phyloP scores from a whole-genome alignment of 2,797 vertebrate species.

The Brotula barbata region DNA sequence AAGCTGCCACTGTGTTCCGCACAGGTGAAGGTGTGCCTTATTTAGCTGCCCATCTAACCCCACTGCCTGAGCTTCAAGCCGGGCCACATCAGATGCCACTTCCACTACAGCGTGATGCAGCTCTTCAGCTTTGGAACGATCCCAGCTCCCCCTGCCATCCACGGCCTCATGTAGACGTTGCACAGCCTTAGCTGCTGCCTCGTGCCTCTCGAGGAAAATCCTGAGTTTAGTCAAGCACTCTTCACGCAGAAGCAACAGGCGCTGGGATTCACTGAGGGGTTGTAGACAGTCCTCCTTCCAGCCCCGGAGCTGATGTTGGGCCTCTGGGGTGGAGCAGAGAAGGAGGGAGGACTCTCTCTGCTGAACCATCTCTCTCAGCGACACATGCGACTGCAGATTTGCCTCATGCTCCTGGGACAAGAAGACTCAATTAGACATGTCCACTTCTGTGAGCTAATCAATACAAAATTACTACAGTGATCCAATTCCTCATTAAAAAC shows the following conservation, averaged over 20 bases:
- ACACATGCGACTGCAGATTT: conserved; percentile 76
- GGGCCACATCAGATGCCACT: conserved; percentile 79
- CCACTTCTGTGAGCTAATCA: conserved; percentile 22
- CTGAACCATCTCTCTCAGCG: conserved; percentile 76
- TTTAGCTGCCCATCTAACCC: conserved; percentile 85
- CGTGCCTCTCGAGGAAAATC: conserved; percentile 79
- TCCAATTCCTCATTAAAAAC: conserved; percentile 19
- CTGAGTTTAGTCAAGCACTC: conserved; percentile 79
- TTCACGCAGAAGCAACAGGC: conserved; percentile 80
- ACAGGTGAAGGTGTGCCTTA: conserved; percentile 90
- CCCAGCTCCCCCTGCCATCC: conserved; percentile 85
- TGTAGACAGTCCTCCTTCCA: conserved; percentile 88
- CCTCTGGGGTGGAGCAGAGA: conserved; percentile 77
- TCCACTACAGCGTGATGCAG: conserved; percentile 79
- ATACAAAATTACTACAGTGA: conserved; percentile 19
- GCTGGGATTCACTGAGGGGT: conserved; percentile 84
- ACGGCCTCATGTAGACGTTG: conserved; percentile 79
- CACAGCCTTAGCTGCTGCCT: conserved; percentile 63
- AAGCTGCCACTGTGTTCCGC: conserved; percentile 66
- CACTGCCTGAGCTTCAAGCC: conserved; percentile 82
- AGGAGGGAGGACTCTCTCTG: conserved; percentile 77
- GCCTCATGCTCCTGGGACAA: conserved; percentile 80
- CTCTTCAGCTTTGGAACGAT: conserved; percentile 82
- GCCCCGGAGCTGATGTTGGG: conserved; percentile 81
- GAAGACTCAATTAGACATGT: conserved; percentile 28